Percentiles rank a stretch among this genome's conserved stretches.
phyloP scores from a whole-genome alignment of 2,888 invertebrate species.

The Phaonia tiefii region DNA sequence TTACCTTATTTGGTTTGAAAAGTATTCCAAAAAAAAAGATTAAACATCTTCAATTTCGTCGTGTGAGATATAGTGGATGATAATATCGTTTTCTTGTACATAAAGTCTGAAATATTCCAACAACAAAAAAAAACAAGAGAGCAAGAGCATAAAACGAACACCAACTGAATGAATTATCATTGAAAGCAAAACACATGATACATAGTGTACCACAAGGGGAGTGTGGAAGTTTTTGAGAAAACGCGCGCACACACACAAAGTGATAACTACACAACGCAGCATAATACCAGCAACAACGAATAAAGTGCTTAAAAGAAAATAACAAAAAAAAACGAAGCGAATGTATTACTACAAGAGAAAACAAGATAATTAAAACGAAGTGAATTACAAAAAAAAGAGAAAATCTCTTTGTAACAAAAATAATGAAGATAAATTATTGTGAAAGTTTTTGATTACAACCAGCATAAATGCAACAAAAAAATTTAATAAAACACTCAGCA shows the following conservation, averaged over 20 bases:
- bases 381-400: slow-evolving; percentile 45
- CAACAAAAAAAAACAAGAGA: neutral
- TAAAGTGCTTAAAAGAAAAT: neutral
- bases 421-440: slow-evolving; percentile 51
- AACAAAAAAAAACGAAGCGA: slow-evolving; percentile 6
- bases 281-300: slow-evolving; percentile 13
- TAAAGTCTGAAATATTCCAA: slow-evolving; percentile 2
- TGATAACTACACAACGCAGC: neutral
- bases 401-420: slow-evolving; percentile 22
- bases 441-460: slow-evolving; percentile 51
- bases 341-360: slow-evolving; percentile 37
- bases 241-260: too few relatives aligned
- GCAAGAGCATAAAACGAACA: slow-evolving; percentile 41
- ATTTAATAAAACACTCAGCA: slow-evolving; percentile 19
- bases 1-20: too few relatives aligned
- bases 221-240: too few relatives aligned
- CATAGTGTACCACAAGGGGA: neutral
- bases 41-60: neutral
- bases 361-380: slow-evolving; percentile 35
- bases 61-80: slow-evolving; percentile 31
- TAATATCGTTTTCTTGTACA: slow-evolving; percentile 8
- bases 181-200: slow-evolving; percentile 62
- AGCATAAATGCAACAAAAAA: slow-evolving; percentile 1
- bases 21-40: neutral
- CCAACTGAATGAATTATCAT: slow-evolving; percentile 54